These are phyloP conservation scores for Gandaritis pyraliata DNA, from an alignment of 2,888 invertebrate genomes.

Conservation along the genomic window DNA sequence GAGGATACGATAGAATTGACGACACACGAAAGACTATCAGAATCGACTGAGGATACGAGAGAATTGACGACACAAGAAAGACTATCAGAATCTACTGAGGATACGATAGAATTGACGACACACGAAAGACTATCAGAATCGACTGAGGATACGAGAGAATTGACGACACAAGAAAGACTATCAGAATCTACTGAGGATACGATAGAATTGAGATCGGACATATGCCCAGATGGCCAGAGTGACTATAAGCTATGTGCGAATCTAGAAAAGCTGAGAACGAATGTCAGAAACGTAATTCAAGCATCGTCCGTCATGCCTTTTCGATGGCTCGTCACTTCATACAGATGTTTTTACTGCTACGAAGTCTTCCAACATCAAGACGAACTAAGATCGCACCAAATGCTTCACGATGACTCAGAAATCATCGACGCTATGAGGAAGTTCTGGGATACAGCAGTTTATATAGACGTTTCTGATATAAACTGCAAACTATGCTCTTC, in stretches of 20 bases:
- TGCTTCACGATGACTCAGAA: constrained; percentile 38
- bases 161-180: too few relatives aligned
- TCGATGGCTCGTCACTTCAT: constrained; percentile 50
- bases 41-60: constrained; percentile 9
- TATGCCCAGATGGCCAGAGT: constrained; percentile 3
- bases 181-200: too few relatives aligned
- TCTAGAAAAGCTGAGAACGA: constrained; percentile 45
- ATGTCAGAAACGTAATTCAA: constrained; percentile 50
- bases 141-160: too few relatives aligned
- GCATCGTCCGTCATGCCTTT: constrained; percentile 55
- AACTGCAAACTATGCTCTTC: constrained; percentile 44
- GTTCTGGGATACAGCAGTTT: constrained; percentile 46
- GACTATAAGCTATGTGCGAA: constrained; percentile 31
- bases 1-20: constrained; percentile 5
- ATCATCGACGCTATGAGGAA: constrained; percentile 41
- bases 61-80: too few relatives aligned
- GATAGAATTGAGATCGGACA: too few relatives aligned
- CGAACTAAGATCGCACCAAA: constrained; percentile 47
- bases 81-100: too few relatives aligned
- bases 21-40: constrained; percentile 1
- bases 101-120: too few relatives aligned
- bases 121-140: too few relatives aligned
- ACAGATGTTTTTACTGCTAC: constrained; percentile 55
- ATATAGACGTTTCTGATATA: constrained; percentile 46
- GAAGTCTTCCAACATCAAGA: constrained; percentile 47